phyloP scores from a whole-genome alignment of 1,140 invertebrate species.

The Paraescarpia echinospica region DNA sequence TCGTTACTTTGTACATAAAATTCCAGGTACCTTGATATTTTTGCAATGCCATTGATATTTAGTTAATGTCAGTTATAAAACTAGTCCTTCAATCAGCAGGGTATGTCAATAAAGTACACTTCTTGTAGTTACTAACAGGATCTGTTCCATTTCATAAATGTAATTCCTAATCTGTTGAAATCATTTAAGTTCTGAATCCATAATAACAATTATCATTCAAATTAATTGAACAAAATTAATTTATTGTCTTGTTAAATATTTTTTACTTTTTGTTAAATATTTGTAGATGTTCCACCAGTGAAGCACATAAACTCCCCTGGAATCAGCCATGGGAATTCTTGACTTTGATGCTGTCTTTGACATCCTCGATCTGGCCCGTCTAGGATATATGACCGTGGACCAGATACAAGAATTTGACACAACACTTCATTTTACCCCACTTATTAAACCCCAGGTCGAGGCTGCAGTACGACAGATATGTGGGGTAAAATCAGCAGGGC shows the following conservation, averaged over 20 bases:
- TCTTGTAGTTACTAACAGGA: conserved; percentile 35
- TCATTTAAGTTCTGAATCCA: not conserved
- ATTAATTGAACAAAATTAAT: no score
- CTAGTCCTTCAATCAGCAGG: conserved; percentile 20
- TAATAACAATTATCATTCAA: no score
- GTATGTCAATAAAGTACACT: conserved; percentile 34
- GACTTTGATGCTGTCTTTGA: conserved; percentile 46
- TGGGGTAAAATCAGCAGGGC: conserved; percentile 29
- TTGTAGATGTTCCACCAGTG: not conserved
- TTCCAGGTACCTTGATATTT: no score
- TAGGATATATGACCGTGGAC: conserved; percentile 39
- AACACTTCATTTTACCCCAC: conserved; percentile 36
- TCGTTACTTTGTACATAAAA: no score
- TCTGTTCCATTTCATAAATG: not conserved
- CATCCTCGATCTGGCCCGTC: conserved; percentile 39
- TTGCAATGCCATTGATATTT: no score
- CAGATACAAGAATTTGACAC: conserved; percentile 42
- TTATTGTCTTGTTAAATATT: no score
- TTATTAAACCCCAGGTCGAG: conserved; percentile 39
- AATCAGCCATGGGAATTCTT: conserved; percentile 40
- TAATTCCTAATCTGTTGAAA: not conserved
- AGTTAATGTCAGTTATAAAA: no score
- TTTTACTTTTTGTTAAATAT: not conserved
- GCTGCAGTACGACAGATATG: conserved; percentile 41
- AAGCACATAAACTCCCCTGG: not conserved